These are phyloP conservation scores for Smittia aterrima DNA, from an alignment of 2,888 invertebrate species.

Conservation along the genomic window DNA sequence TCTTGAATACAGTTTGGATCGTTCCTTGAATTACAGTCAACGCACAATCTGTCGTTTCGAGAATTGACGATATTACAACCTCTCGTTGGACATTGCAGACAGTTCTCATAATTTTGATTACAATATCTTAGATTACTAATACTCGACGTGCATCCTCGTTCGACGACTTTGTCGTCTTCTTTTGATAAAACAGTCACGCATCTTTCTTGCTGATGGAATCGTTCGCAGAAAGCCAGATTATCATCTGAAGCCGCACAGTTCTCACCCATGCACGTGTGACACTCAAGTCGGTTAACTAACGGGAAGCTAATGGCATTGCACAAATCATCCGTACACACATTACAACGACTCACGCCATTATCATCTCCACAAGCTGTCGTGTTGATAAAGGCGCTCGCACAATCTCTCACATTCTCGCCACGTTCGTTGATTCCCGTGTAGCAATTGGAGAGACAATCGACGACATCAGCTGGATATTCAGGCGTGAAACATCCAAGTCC, in stretches of 20 bases:
- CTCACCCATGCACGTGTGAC: conserved; percentile 22
- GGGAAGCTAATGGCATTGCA: conserved; percentile 28
- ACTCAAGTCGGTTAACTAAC: conserved; percentile 10
- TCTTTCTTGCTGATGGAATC: conserved; percentile 9
- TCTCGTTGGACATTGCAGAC: not conserved
- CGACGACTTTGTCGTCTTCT: conserved; percentile 23
- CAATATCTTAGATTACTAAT: conserved; percentile 3
- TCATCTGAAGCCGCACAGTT: not conserved
- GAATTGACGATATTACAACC: conserved; percentile 10
- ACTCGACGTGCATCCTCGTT: conserved; percentile 25
- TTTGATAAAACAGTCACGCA: conserved; percentile 25
- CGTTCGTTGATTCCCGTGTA: conserved; percentile 19
- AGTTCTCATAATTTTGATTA: conserved; percentile 3
- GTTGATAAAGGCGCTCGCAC: not conserved
- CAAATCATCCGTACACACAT: conserved; percentile 23
- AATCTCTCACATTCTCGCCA: conserved; percentile 29
- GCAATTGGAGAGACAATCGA: conserved; percentile 28
- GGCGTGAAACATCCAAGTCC: conserved; percentile 6
- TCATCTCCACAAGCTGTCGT: not conserved
- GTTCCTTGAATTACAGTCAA: not conserved
- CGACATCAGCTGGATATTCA: conserved; percentile 3
- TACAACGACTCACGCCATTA: not conserved
- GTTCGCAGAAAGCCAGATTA: conserved; percentile 9
- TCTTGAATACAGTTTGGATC: conserved; percentile 14
- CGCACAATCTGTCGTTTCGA: not conserved